phyloP scores from a whole-genome alignment of 2,797 vertebrate species.

The Thamnophis elegans region DNA sequence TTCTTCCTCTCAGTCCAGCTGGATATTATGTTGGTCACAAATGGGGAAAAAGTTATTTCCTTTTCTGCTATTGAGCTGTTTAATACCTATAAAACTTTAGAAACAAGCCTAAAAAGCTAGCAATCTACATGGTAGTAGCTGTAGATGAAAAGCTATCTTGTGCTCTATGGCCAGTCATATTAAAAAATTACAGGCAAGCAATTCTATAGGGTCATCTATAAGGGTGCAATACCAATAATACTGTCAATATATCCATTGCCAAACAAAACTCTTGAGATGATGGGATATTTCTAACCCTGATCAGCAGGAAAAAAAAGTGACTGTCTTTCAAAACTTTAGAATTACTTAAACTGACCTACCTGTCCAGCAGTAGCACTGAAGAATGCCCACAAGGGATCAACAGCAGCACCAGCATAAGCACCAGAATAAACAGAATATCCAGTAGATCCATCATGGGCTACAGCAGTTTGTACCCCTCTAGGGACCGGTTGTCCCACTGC shows the following conservation, averaged over 20 bases:
- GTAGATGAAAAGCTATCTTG: background rate
- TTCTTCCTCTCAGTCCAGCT: background rate
- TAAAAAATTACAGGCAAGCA: background rate
- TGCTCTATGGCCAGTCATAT: background rate
- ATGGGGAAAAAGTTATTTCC: background rate
- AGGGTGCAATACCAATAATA: background rate
- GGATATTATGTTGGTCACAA: background rate
- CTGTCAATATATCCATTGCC: background rate
- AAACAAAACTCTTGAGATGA: background rate
- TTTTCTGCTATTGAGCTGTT: background rate
- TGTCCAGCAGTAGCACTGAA: conserved; percentile 85
- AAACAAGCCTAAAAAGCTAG: background rate
- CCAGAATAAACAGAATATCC: conserved; percentile 70
- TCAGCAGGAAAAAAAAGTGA: background rate
- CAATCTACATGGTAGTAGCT: background rate
- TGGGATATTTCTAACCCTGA: background rate
- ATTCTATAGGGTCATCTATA: background rate
- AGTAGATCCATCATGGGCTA: conserved; percentile 63
- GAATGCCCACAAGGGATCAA: conserved; percentile 83
- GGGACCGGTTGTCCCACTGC: conserved; percentile 59
- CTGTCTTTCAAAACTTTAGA: conserved; percentile 16
- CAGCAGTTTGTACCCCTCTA: conserved; percentile 63
- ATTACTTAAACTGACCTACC: conserved; percentile 63
- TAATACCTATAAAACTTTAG: background rate
- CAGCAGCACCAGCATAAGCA: conserved; percentile 69